Evolutionary conservation across 2,113 vertebrate species (phyloP).

Genomic region (Passer montanus): DNA sequence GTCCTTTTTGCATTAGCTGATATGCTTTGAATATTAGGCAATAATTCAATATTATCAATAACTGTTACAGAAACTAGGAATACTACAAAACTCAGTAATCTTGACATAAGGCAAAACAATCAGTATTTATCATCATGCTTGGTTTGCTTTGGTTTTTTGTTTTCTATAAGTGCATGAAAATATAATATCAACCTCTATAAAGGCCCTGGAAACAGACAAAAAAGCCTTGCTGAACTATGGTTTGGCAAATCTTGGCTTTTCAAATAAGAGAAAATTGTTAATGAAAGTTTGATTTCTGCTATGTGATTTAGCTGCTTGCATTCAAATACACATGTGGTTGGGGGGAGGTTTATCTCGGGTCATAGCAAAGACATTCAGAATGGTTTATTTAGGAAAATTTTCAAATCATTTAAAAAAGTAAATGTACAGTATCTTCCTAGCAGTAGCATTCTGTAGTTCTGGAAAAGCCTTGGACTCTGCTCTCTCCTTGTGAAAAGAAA

Average conservation of each 20-base stretch:
- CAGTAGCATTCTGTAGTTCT: not conserved
- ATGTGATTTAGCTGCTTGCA: not conserved
- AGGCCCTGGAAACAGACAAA: not conserved
- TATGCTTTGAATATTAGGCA: not conserved
- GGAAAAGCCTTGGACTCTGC: not conserved
- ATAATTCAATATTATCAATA: slow-evolving; percentile 49
- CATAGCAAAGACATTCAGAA: not conserved
- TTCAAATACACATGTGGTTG: not conserved
- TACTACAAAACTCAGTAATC: not conserved
- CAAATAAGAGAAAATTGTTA: slow-evolving; percentile 37
- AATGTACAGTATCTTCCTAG: not conserved
- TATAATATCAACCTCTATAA: not conserved
- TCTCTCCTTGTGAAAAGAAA: not conserved
- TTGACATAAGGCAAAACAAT: not conserved
- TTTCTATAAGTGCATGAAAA: slow-evolving; percentile 11
- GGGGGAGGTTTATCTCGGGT: not conserved
- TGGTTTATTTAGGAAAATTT: slow-evolving; percentile 15
- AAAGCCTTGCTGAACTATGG: not conserved
- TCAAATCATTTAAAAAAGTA: not conserved
- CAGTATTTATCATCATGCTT: not conserved
- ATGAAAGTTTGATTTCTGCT: slow-evolving; percentile 28
- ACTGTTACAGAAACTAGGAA: slow-evolving; percentile 30
- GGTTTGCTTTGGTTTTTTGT: not conserved
- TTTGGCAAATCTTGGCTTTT: slow-evolving; percentile 21
- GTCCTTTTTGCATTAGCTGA: not conserved